A percentile compares a stretch with the other conserved stretches of the same genome.
phyloP scores from a whole-genome alignment of 1,140 invertebrate genomes.

The Scylla paramamosain region DNA sequence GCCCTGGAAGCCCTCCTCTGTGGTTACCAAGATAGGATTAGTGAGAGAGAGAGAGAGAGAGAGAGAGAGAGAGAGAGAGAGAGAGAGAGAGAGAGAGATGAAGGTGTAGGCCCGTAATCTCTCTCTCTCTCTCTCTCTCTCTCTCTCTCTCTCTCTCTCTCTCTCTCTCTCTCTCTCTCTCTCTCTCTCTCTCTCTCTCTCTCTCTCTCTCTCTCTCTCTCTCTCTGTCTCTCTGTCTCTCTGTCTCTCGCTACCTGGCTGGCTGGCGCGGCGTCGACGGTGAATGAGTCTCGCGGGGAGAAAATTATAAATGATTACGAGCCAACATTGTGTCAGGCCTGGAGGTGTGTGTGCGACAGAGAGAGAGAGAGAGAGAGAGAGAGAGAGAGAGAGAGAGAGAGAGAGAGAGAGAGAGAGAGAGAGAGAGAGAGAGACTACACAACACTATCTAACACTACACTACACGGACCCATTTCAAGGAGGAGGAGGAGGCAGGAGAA shows the following conservation, averaged over 20 bases:
- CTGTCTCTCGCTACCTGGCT: neutral
- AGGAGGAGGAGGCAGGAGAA: too few species aligned
- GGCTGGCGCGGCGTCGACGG: neutral
- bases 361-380: too few species aligned
- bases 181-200: too few species aligned
- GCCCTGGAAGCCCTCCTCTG: neutral
- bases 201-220: neutral
- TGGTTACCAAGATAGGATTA: conserved; percentile 44
- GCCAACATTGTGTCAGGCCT: neutral
- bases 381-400: too few species aligned
- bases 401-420: too few species aligned
- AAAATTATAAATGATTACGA: conserved; percentile 16
- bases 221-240: conserved; percentile 38
- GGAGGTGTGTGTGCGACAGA: too few species aligned
- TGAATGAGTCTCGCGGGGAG: neutral
- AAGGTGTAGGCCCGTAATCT: too few species aligned
- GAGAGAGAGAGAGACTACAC: neutral
- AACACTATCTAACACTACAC: neutral
- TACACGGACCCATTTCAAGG: neutral
- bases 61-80: neutral
- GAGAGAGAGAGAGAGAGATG: too few species aligned
- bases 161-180: too few species aligned
- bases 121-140: too few species aligned
- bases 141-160: too few species aligned
- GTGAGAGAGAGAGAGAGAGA: neutral